phyloP scores from a whole-genome alignment of 2,797 vertebrate genomes.

The Pempheris klunzingeri region DNA sequence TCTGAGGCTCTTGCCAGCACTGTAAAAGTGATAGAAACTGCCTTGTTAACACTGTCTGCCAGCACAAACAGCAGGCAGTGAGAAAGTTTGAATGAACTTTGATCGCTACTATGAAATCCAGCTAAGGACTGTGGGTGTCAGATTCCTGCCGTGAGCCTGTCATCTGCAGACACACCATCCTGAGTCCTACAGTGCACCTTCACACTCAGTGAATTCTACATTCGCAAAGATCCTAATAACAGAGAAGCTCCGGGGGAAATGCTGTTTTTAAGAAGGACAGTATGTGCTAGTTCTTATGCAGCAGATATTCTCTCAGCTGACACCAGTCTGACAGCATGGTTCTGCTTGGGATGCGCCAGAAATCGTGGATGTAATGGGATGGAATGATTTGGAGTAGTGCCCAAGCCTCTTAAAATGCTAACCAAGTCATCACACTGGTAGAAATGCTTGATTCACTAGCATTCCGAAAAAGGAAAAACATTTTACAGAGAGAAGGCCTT shows the following conservation, averaged over 20 bases:
- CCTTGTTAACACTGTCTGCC: constrained; percentile 20
- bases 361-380: constrained; percentile 58
- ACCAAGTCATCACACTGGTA: constrained; percentile 48
- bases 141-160: constrained; percentile 45
- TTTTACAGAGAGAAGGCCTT: constrained; percentile 3
- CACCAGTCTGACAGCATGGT: constrained; percentile 49
- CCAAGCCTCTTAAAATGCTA: constrained; percentile 65
- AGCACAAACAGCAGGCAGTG: constrained; percentile 14
- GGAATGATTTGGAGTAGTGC: constrained; percentile 64
- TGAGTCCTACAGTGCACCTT: constrained; percentile 39
- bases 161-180: constrained; percentile 39
- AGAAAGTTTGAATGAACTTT: constrained; percentile 8
- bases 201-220: constrained; percentile 35
- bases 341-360: constrained; percentile 51
- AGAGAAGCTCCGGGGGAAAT: constrained; percentile 8
- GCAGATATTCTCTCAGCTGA: constrained; percentile 48
- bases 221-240: constrained; percentile 29
- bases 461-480: constrained; percentile 26
- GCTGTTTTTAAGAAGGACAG: constrained; percentile 32
- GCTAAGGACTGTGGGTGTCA: constrained; percentile 31
- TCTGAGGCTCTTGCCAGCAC: not conserved
- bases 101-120: constrained; percentile 16
- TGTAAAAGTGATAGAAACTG: constrained; percentile 18
- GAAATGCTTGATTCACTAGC: constrained; percentile 14
- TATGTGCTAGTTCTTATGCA: constrained; percentile 27